These are phyloP conservation scores for Danionella cerebrum DNA, from an alignment of 2,113 vertebrate genomes.

Conservation along the genomic window DNA sequence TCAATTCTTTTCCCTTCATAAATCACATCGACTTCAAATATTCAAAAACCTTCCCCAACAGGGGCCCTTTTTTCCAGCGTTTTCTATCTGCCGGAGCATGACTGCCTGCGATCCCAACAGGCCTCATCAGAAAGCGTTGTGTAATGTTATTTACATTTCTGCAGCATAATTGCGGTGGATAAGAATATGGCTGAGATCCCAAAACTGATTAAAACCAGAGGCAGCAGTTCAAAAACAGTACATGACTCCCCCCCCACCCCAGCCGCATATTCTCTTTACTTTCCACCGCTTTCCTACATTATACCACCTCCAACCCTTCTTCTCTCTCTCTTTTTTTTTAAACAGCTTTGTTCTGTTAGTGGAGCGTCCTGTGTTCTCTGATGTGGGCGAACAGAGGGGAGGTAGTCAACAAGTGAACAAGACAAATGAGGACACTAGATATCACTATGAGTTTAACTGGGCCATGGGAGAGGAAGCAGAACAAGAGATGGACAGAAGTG, in stretches of 20 bases:
- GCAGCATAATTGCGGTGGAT: slow-evolving; percentile 68
- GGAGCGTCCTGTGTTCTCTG: background rate
- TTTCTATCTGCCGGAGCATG: slow-evolving; percentile 31
- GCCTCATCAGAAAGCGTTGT: slow-evolving; percentile 62
- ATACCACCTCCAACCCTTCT: background rate
- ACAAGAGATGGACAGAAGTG: slow-evolving; percentile 1
- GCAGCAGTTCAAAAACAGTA: slow-evolving; percentile 29
- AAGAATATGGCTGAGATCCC: slow-evolving; percentile 73
- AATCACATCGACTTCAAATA: background rate
- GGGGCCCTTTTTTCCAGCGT: background rate
- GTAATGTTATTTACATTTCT: slow-evolving; percentile 70
- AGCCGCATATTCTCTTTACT: slow-evolving; percentile 16
- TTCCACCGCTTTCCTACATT: background rate
- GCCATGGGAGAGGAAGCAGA: slow-evolving; percentile 6
- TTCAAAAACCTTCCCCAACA: background rate
- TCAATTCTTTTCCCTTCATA: background rate
- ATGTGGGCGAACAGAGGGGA: background rate
- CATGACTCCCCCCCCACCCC: background rate
- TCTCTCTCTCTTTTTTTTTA: background rate
- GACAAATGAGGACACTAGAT: slow-evolving; percentile 18
- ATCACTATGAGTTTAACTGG: slow-evolving; percentile 14
- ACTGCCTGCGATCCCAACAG: slow-evolving; percentile 68
- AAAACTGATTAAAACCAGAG: slow-evolving; percentile 65
- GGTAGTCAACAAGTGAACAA: background rate
- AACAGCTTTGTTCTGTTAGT: background rate